These are phyloP conservation scores for Pogonocichla stellata DNA, from an alignment of 2,113 vertebrate genomes.

Conservation along the genomic window DNA sequence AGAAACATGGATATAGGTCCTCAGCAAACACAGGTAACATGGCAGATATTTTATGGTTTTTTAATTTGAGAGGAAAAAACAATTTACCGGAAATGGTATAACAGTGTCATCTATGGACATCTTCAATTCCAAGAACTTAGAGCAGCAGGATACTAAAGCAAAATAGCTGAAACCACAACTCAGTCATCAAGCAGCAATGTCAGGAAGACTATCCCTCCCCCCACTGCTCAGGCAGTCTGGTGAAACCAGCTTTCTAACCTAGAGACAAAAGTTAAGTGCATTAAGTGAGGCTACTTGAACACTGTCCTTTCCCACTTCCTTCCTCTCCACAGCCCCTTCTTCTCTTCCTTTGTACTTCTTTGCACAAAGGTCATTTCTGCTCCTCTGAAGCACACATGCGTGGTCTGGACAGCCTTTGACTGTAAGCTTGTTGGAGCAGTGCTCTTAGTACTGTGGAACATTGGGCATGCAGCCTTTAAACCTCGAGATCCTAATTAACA, in stretches of 20 bases:
- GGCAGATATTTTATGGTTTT: not conserved
- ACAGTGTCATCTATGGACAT: not conserved
- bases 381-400: rapidly evolving
- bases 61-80: not conserved
- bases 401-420: not conserved
- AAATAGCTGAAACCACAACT: not conserved
- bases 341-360: not conserved
- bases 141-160: not conserved
- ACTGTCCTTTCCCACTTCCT: slow-evolving; percentile 13
- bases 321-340: not conserved
- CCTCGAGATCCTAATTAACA: not conserved
- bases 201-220: not conserved
- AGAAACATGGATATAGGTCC: slow-evolving; percentile 86
- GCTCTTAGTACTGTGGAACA: not conserved
- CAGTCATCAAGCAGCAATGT: not conserved
- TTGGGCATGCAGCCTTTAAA: not conserved
- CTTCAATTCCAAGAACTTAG: not conserved
- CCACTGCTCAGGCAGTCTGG: not conserved
- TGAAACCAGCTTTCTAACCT: not conserved
- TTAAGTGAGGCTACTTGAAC: not conserved
- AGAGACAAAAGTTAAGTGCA: not conserved
- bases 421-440: not conserved
- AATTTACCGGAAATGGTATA: not conserved
- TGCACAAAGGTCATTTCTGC: not conserved
- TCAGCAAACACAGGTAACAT: slow-evolving; percentile 85